phyloP scores from a whole-genome alignment of 2,113 vertebrate genomes.

The Syrmaticus mikado region DNA sequence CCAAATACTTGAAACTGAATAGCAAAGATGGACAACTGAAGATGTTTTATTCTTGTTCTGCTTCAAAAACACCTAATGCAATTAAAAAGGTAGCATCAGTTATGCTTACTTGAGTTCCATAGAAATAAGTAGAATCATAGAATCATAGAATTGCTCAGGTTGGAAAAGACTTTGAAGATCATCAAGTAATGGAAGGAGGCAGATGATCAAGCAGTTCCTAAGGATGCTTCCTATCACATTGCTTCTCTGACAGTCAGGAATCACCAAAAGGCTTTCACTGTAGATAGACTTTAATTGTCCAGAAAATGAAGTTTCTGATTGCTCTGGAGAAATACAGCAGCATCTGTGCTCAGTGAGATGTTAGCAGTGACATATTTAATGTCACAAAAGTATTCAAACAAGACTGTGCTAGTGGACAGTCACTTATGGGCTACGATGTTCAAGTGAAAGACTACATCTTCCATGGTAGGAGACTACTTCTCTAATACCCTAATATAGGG shows the following conservation, averaged over 20 bases:
- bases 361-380: background rate
- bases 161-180: too few relatives aligned
- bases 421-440: background rate
- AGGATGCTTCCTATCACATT: background rate
- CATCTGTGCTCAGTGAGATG: fast-evolving
- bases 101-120: background rate
- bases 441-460: background rate
- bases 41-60: background rate
- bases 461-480: background rate
- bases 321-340: background rate
- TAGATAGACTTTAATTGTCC: background rate
- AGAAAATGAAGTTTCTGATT: background rate
- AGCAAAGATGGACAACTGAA: background rate
- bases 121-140: too few relatives aligned
- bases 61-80: background rate
- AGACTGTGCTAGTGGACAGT: background rate
- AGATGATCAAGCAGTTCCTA: background rate
- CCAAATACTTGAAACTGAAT: background rate
- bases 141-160: too few relatives aligned
- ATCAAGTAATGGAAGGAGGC: background rate
- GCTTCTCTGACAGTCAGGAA: background rate
- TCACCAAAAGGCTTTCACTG: background rate
- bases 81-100: background rate
- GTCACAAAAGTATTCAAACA: background rate
- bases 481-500: too few relatives aligned